Percentiles rank a stretch among this genome's conserved stretches.
Conservation (phyloP, 2,888 invertebrate genomes). For the Drosophila kokeensis region DNA sequence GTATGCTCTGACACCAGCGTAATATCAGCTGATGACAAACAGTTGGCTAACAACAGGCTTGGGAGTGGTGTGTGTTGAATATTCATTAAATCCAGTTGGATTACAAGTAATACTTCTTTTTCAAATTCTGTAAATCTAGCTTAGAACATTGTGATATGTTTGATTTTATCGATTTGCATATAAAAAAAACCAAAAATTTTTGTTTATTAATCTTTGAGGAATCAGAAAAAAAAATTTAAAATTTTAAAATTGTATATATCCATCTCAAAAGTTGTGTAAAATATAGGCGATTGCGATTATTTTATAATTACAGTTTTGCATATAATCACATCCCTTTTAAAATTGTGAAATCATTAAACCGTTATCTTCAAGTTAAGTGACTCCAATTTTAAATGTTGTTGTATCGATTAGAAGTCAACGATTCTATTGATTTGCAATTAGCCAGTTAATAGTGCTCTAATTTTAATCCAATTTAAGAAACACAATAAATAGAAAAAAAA, state of each 20-base stretch:
- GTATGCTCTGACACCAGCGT: background rate
- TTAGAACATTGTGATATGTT: background rate
- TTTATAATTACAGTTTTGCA: background rate
- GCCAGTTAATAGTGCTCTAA: background rate
- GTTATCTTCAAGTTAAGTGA: background rate
- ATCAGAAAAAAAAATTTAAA: background rate
- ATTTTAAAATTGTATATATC: background rate
- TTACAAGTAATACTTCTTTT: background rate
- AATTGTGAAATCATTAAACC: background rate
- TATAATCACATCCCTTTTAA: background rate
- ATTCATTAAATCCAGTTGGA: background rate
- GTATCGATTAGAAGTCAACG: background rate
- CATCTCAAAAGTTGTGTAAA: background rate
- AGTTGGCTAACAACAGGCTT: background rate
- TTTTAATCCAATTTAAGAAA: background rate
- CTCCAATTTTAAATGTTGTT: background rate
- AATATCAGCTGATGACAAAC: background rate
- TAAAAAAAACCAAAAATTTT: background rate
- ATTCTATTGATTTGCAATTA: background rate
- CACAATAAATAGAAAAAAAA: slow-evolving; percentile 1
- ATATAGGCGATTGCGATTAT: background rate
- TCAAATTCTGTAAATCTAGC: background rate
- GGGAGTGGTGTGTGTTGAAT: background rate
- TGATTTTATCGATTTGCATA: background rate
- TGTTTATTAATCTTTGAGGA: too few species aligned